Base-by-base conservation (phyloP, 2,113 vertebrate species). In the Rhombomys opimus region DNA sequence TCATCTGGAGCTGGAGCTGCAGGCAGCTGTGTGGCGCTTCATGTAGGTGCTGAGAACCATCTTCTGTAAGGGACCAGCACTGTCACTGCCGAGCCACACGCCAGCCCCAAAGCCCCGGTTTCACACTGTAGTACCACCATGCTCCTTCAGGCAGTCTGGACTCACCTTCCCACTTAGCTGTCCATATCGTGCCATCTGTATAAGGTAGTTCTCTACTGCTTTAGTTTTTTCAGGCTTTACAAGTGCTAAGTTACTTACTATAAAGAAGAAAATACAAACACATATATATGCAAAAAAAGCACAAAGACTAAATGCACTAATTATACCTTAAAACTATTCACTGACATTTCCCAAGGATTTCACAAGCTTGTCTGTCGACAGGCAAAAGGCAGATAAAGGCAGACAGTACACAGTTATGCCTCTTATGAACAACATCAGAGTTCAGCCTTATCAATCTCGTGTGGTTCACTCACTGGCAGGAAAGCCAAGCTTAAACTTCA, bases 221-320 rank as follows among this genome's bases (percentile, higher is more conserved):
- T 99, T 99, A 96, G 99, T 99, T 98, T 99, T 99, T 90, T 99
- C 99, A 54, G 99, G 99, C 97, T 99, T 99, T 96, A 99, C 99
- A 98, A 99, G 98, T 86, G 99, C 99, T 98, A 99, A 98, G 95
- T 99, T 99, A 98, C 98, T 99, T 98, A 99, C 99, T 99, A 97
- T 98, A 98, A 90, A 97, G 97, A 98, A 98, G 80, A 97, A 97
- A 98, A 89, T 81, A 57, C 76, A 32, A 32, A 46, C 46, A 46
- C 5, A 46, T 46, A 46, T 9, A 22, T 22, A 73, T 9, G 20
- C 20, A 23, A 94, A 81, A 89, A 76, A 76, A 25, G 65, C 3
- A 22, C 59, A 30, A 95, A 46, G 89, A 93, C 14, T 32, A 86
- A 94, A 93, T 61, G 20, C 32, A 88, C 18, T 81, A 91, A 75